Percentiles rank a stretch among this genome's conserved stretches.
Evolutionary conservation across 2,113 vertebrate species (phyloP).

Genomic region (Calidris pugnax): DNA sequence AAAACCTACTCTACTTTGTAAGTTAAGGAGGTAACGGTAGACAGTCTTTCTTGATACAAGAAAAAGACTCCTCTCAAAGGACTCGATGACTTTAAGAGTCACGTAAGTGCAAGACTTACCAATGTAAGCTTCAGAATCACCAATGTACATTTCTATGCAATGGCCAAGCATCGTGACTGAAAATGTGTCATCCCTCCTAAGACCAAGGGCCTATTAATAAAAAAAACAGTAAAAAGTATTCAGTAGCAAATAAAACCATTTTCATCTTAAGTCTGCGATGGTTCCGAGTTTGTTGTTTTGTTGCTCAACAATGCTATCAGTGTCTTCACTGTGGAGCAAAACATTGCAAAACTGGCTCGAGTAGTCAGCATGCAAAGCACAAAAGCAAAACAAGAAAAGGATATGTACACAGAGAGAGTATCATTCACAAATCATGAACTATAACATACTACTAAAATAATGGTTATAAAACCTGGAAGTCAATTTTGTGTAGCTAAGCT

Average conservation of each 20-base stretch:
- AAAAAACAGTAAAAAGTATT: neutral
- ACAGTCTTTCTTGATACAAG: neutral
- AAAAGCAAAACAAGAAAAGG: neutral
- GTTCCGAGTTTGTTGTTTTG: neutral
- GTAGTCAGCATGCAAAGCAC: neutral
- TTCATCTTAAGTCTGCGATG: neutral
- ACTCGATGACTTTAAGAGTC: neutral
- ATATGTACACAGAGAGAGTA: neutral
- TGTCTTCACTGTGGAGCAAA: neutral
- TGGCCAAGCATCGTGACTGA: conserved; percentile 99
- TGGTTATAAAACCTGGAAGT: neutral
- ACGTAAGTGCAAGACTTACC: conserved; percentile 70
- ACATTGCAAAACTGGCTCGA: neutral
- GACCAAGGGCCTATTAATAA: conserved; percentile 89
- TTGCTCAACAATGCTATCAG: neutral
- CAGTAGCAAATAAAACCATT: neutral
- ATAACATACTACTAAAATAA: neutral
- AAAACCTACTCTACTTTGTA: neutral
- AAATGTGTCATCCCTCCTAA: conserved; percentile 96
- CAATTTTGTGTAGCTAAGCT: neutral
- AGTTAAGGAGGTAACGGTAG: neutral
- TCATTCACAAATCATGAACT: neutral
- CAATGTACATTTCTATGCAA: conserved; percentile 99
- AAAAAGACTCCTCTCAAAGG: neutral
- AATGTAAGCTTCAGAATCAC: conserved; percentile 97